Percentiles rank a stretch among this genome's conserved stretches.
Evolutionary conservation across 2,113 vertebrate species (phyloP).

Genomic region (Isurus oxyrinchus): DNA sequence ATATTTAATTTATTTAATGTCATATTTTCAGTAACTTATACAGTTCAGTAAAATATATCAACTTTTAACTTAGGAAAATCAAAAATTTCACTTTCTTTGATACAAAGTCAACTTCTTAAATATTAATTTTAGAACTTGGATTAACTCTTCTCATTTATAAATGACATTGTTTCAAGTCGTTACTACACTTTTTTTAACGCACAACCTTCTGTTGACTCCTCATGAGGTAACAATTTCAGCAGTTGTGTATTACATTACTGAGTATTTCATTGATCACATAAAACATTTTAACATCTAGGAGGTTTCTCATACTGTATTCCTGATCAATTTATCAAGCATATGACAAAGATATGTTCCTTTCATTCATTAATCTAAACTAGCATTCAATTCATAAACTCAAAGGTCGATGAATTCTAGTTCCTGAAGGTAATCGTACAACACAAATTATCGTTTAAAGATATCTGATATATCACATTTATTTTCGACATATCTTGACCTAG

Average conservation of each 20-base stretch:
- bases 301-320: constrained; percentile 34
- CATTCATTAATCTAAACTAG: constrained; percentile 31
- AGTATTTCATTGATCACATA: constrained; percentile 36
- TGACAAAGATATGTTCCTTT: constrained; percentile 34
- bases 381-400: constrained; percentile 30
- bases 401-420: constrained; percentile 27
- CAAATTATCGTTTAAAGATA: constrained; percentile 34
- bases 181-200: constrained; percentile 15
- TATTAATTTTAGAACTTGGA: constrained; percentile 36
- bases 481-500: constrained; percentile 25
- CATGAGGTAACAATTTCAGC: not conserved
- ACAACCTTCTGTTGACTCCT: constrained; percentile 30
- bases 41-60: constrained; percentile 37
- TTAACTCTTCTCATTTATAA: constrained; percentile 33
- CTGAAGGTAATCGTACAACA: constrained; percentile 29
- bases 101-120: constrained; percentile 37
- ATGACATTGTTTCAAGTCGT: constrained; percentile 36
- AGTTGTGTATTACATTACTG: constrained; percentile 34
- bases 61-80: constrained; percentile 36
- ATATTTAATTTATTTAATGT: constrained; percentile 35
- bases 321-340: constrained; percentile 34
- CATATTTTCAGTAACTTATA: constrained; percentile 30
- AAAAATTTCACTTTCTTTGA: constrained; percentile 35
- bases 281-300: constrained; percentile 35
- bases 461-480: constrained; percentile 33